Conservation (phyloP, 2,113 vertebrate genomes). For the Neoarius graeffei region DNA sequence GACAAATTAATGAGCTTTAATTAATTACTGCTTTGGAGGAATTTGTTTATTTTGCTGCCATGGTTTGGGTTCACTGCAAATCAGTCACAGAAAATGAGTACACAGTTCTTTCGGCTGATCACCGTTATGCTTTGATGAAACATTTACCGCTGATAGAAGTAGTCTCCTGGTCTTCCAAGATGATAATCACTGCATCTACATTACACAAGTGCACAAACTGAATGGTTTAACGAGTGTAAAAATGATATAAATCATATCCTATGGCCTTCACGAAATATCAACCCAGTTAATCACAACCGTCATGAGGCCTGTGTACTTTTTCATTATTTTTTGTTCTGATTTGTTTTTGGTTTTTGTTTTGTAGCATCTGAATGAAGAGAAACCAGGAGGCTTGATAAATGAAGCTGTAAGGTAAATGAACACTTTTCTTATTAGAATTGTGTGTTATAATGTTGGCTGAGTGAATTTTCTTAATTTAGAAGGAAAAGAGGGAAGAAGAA, state of each 20-base stretch:
- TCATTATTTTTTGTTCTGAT: background rate
- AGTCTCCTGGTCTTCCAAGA: background rate
- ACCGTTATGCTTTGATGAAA: background rate
- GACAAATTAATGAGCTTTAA: background rate
- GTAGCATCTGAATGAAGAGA: slow-evolving; percentile 90
- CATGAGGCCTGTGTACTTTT: background rate
- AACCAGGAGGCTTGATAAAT: slow-evolving; percentile 84
- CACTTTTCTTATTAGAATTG: background rate
- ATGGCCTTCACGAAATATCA: background rate
- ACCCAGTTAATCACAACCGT: background rate
- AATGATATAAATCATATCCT: background rate
- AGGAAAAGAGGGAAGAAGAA: background rate
- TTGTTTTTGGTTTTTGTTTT: slow-evolving; percentile 49
- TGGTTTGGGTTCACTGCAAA: background rate
- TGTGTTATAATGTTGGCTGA: background rate
- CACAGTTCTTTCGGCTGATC: background rate
- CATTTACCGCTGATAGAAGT: background rate
- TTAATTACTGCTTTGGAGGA: background rate
- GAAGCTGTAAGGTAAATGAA: slow-evolving; percentile 87
- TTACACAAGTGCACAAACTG: background rate
- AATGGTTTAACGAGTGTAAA: background rate
- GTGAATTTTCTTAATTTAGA: background rate
- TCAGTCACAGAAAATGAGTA: background rate
- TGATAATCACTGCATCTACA: background rate
- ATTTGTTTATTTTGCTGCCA: too few species aligned